A percentile compares a stretch with the other conserved stretches of the same genome.
These are phyloP conservation scores for Phyllopteryx taeniolatus DNA, from an alignment of 2,113 vertebrate species.

Conservation along the genomic window DNA sequence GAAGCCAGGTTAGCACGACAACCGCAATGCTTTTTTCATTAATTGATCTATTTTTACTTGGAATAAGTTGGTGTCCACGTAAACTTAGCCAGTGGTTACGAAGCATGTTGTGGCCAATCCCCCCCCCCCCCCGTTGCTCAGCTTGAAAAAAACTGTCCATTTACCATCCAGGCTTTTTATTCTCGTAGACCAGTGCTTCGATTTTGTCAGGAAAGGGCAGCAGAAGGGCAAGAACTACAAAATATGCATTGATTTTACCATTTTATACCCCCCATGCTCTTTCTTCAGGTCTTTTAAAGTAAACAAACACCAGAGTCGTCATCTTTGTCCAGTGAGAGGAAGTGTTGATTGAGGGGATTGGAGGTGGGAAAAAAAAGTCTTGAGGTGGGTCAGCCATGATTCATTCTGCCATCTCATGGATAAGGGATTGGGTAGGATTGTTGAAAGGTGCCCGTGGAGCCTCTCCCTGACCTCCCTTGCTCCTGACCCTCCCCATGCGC, in stretches of 20 bases:
- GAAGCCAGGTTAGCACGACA: no score
- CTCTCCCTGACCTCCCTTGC: constrained; percentile 68
- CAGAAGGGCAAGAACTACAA: constrained; percentile 53
- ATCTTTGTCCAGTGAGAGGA: constrained; percentile 63
- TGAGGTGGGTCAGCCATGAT: constrained; percentile 64
- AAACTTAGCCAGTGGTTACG: neutral
- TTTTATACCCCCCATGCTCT: constrained; percentile 61
- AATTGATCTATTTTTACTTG: neutral
- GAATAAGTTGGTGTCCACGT: neutral
- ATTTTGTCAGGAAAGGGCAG: constrained; percentile 43
- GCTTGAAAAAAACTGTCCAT: constrained; percentile 40
- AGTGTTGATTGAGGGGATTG: constrained; percentile 34
- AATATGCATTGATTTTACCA: constrained; percentile 75
- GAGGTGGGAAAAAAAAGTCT: constrained; percentile 43
- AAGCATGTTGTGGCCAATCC: neutral
- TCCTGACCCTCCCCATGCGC: constrained; percentile 62
- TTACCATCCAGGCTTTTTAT: constrained; percentile 47
- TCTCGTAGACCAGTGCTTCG: constrained; percentile 8
- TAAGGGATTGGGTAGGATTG: constrained; percentile 61
- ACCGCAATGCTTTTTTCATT: no score
- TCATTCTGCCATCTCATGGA: constrained; percentile 71
- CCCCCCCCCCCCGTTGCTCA: neutral
- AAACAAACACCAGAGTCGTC: constrained; percentile 82
- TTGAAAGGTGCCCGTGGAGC: constrained; percentile 71
- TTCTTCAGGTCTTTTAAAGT: constrained; percentile 68